A percentile compares a stretch with the other conserved stretches of the same genome.
Conservation (phyloP, 2,113 vertebrate genomes). For the Rhabdornis inornatus region DNA sequence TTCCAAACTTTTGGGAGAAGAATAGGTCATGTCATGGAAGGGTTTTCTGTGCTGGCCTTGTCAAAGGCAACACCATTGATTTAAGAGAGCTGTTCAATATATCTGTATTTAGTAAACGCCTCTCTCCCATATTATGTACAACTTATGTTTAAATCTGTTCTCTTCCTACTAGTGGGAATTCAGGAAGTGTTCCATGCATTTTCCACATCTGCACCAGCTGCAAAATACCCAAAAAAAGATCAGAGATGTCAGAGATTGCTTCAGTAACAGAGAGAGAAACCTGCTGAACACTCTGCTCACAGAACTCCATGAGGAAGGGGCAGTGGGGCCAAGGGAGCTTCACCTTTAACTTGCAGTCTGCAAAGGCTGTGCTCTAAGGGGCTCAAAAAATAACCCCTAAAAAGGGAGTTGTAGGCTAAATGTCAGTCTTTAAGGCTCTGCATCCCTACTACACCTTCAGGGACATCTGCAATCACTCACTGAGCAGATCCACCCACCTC, state of each 20-base stretch:
- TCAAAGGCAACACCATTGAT: background rate
- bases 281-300: background rate
- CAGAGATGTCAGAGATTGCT: background rate
- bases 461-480: background rate
- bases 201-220: background rate
- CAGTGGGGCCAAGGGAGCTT: background rate
- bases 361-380: background rate
- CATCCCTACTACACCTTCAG: background rate
- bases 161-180: background rate
- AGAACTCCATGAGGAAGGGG: background rate
- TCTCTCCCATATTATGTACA: background rate
- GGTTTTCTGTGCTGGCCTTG: background rate
- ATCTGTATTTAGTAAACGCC: background rate
- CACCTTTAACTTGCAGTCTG: background rate
- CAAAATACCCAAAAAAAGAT: background rate
- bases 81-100: background rate
- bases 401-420: background rate
- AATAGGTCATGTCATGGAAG: fast-evolving
- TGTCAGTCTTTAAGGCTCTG: background rate
- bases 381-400: background rate
- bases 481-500: background rate
- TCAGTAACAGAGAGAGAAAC: background rate
- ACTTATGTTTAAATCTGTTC: background rate
- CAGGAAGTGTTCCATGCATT: background rate
- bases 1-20: background rate